Evolutionary conservation across 2,888 invertebrate species (phyloP), one percentile per base, ranked within the genome.

Genomic region (Parelbella ahira): DNA sequence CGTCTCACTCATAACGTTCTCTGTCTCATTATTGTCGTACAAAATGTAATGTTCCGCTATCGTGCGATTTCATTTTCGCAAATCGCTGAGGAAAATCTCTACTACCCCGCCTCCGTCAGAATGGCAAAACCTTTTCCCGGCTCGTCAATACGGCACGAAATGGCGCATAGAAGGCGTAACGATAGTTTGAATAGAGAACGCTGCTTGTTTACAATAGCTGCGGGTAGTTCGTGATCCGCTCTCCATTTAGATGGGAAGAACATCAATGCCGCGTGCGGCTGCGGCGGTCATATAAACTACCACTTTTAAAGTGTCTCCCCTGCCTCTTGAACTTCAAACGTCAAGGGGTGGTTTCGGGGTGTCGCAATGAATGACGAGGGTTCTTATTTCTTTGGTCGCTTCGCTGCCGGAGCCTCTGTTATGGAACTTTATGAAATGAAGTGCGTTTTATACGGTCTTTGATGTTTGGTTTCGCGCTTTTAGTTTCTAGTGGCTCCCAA

Each of bases 131-230:
- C 69, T 67, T 78, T 77, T 67, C 63, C 63, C 56, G 60, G 63
- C 60, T 63, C 71, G 68, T 73, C 75, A 74, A 76, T 76, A 73
- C 63, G 60, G 68, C 63, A 63, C 63, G 64, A 62, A 75, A 69
- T 61, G 63, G 63, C 64, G 68, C 54, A 73, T 69, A 69, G 69
- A 77, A 69, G 71, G 74, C 74, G 74, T 75, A 63, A 75, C 75
- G 69, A 79, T 77, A 75, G 70, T 79, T 77, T 77, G 77, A 82
- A 82, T 81, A 80, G 72, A 74, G 71, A 78, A 75, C 70, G 69
- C 66, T 71, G 73, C 77, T 82, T 83, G 79, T 81, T 82, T 81
- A 81, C 77, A 79, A 82, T 81, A 72, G 78, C 81, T 79, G 75
- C 76, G 76, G 78, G 83, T 81, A 77, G 70, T 77, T 80, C 79